These are phyloP conservation scores for Lipophrys pholis DNA, from an alignment of 2,113 vertebrate genomes.

Conservation along the genomic window DNA sequence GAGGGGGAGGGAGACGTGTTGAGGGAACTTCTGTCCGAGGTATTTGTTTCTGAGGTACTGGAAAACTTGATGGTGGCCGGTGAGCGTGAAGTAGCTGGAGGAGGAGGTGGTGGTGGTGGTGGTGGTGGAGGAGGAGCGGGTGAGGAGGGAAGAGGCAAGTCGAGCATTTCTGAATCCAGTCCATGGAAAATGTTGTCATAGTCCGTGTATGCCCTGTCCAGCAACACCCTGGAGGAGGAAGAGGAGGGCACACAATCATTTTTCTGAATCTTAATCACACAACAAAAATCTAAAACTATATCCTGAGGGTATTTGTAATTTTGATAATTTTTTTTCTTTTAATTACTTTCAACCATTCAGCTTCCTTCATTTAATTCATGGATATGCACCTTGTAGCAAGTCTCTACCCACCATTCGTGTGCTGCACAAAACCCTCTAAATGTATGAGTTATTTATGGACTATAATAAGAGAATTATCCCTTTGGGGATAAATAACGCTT, in stretches of 20 bases:
- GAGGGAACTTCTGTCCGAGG: constrained; percentile 89
- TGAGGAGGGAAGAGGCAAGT: constrained; percentile 86
- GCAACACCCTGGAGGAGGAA: constrained; percentile 85
- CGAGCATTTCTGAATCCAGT: constrained; percentile 89
- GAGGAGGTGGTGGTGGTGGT: constrained; percentile 58
- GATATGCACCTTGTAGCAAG: too few relatives aligned
- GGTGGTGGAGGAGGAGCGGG: constrained; percentile 76
- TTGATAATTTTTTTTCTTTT: too few relatives aligned
- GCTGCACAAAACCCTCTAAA: too few relatives aligned
- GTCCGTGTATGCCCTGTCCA: constrained; percentile 93
- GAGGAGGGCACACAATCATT: background rate
- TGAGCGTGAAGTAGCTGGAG: constrained; percentile 63
- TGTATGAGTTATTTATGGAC: too few relatives aligned
- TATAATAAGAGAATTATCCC: too few relatives aligned
- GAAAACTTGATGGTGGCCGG: constrained; percentile 82
- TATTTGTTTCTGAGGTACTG: constrained; percentile 97
- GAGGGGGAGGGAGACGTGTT: constrained; percentile 48
- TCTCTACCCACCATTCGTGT: too few relatives aligned
- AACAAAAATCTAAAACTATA: too few relatives aligned
- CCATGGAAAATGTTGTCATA: constrained; percentile 87
- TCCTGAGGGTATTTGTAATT: too few relatives aligned
- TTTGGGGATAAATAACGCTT: too few relatives aligned
- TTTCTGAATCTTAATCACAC: too few relatives aligned
- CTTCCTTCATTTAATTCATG: too few relatives aligned
- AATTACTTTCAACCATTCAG: too few relatives aligned